Evolutionary conservation across 2,797 vertebrate genomes (phyloP), one percentile per base, ranked within the genome.

Genomic region (Orestias chungarensis): DNA sequence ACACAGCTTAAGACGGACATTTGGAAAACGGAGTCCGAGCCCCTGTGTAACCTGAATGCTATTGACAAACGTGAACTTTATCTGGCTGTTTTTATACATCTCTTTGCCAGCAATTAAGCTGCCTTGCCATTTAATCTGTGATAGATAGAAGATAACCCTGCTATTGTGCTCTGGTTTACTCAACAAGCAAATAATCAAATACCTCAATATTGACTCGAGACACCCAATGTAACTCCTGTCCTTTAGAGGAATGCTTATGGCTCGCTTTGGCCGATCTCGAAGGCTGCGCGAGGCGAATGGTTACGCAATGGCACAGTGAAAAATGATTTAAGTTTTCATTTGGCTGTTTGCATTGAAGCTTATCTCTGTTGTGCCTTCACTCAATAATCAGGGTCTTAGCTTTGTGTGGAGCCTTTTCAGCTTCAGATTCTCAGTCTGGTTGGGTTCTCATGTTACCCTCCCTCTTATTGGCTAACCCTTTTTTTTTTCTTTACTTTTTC

Each of bases 381-480:
- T 44, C 38, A 70, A 80, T 72, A 87, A 87, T 88, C 82, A 44
- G 78, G 83, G 81, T 66, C 27, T 57, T 73, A 80, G 74, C 76
- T n/a, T n/a, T n/a, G n/a, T n/a, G n/a, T n/a, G n/a, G n/a, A n/a
- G n/a, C n/a, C n/a, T n/a, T n/a, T n/a, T n/a, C n/a, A n/a, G n/a
- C n/a, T n/a, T n/a, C n/a, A n/a, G n/a, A n/a, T n/a, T 85, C 85
- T 74, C 82, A 88, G 88, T 89, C 91, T 88, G 84, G 64, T 82
- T 66, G 71, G 77, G 73, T 80, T 93, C 88, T 94, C 90, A 59
- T 84, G 85, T 94, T 93, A 89, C 92, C 61, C 82, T 76, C 80
- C 81, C 82, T 76, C 74, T 79, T 76, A 62, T 88, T 88, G 76
- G 77, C 79, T 83, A 75, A 76, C n/a, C n/a, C n/a, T 75, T 61